phyloP scores from a whole-genome alignment of 2,113 vertebrate species.

The Parus major region DNA sequence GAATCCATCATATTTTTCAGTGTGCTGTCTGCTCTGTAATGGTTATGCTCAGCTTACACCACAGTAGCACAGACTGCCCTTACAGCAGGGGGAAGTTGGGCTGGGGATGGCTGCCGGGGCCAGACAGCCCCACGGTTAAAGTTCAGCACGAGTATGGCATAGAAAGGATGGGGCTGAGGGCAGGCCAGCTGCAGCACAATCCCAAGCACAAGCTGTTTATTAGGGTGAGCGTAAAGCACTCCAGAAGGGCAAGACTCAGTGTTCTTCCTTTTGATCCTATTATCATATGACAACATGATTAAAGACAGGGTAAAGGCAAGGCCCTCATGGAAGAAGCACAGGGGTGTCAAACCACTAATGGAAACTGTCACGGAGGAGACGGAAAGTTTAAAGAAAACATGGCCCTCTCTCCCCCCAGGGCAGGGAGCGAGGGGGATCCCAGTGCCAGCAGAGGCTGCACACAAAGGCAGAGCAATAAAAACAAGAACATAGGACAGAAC shows the following conservation, averaged over 20 bases:
- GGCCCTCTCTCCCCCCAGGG: not conserved
- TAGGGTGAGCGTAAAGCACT: slow-evolving; percentile 40
- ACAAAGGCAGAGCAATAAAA: slow-evolving; percentile 52
- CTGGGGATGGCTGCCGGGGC: not conserved
- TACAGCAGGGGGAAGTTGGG: not conserved
- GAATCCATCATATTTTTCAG: not conserved
- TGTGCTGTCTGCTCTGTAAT: not conserved
- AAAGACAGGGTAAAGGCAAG: slow-evolving; percentile 54
- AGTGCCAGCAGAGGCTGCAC: not conserved
- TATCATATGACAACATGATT: slow-evolving; percentile 70
- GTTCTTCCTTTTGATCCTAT: slow-evolving; percentile 65
- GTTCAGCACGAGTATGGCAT: not conserved
- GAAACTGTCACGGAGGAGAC: slow-evolving; percentile 58
- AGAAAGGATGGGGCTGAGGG: not conserved
- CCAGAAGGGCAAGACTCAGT: slow-evolving; percentile 51
- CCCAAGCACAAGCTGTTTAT: slow-evolving; percentile 63
- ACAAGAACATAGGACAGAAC: slow-evolving; percentile 37
- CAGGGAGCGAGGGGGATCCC: not conserved
- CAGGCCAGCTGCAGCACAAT: slow-evolving; percentile 56
- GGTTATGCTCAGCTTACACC: not conserved
- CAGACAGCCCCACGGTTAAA: not conserved
- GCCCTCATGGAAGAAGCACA: slow-evolving; percentile 61
- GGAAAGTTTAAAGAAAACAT: slow-evolving; percentile 53
- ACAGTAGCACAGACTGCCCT: not conserved
- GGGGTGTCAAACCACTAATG: slow-evolving; percentile 70